Evolutionary conservation across 2,797 vertebrate species (phyloP), one percentile per base, ranked within the genome.

Genomic region (Botia almorhae): DNA sequence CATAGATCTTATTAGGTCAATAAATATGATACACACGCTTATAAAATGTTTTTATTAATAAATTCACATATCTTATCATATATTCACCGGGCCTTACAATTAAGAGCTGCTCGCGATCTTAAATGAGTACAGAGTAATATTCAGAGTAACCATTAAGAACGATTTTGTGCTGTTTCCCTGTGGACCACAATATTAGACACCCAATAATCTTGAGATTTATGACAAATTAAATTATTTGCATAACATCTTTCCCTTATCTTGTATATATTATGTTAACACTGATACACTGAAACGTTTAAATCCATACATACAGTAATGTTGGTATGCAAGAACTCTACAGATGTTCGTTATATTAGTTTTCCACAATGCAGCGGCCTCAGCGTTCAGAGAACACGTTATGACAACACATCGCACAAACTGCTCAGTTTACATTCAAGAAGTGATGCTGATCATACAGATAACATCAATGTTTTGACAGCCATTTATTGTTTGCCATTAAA

Each of bases 401-500:
- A 80, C 74, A 82, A 76, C 67, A 76, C 21, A 70, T 56, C 12
- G 11, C 46, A 64, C 13, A 43, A 82, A 48, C n/a, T n/a, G 36
- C 48, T 82, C 64, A 74, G 56, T 69, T 43, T 50, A 68, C 58
- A 75, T 61, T 36, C 21, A 23, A 68, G n/a, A 78, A 60, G 53
- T 53, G 48, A 64, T 50, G n/a, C 16, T 68, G 77, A 64, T 76
- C 39, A 76, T 58, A 69, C 21, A 58, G 65, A 78, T 67, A 46
- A 48, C 56, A 74, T 65, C 19, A 51, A 79, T 21, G 13, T 67
- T 56, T 74, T 63, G 53, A 51, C 74, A 82, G 36, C 21, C 19
- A 50, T 79, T 81, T 82, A 81, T 84, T 84, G 8, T 55, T 68
- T 23, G 26, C 63, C 75, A 76, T 76, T 70, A 33, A 33, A 74